Base-by-base conservation (phyloP, 2,797 vertebrate species). In the Tinamus major region DNA sequence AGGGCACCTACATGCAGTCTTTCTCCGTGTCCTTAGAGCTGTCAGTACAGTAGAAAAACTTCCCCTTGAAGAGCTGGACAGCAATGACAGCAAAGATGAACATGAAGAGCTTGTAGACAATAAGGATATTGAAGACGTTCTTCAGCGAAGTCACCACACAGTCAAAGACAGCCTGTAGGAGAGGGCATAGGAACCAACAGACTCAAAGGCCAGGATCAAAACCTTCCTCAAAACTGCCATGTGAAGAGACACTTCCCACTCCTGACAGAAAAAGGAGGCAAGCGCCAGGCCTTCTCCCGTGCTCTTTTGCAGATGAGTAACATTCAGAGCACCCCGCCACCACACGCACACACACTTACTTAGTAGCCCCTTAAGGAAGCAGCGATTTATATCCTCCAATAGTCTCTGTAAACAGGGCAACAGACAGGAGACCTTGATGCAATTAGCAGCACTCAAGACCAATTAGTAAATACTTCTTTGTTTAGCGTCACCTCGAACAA, bases 71-170 rank as follows among this genome's bases (percentile, higher is more conserved):
- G 64, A 99, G 99, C 93, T 99, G 99, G 78, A 99, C 99, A 0
- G 99, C 99, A 13, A 99, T 99, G 97, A 99, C 99, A 5, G 99
- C 99, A 29, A 99, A 99, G 97, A 99, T 99, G 98, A 99, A 99
- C 99, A 99, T 99, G 92, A 99, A 99, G 90, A 99, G 99, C 96
- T 99, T 99, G 97, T 99, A 99, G 94, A 99, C 99, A 8, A 99
- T 99, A 88, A 99, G 98, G 92, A 99, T 99, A 98, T 99, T 99
- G 98, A 99, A 99, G 97, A 99, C 99, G 0, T 99, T 99, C 97
- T 99, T 99, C 91, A 99, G 98, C 44, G 99, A 99, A 1, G 99
- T 99, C 96, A 99, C 99, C 15, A 99, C 99, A 1, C 99, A 99
- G 98, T 99, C 99, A 19, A 99, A 99, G 91, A 99, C 99, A 0